Evolutionary conservation across 1,140 invertebrate species (phyloP), one percentile per base, ranked within the genome.

Genomic region (Vanessa tameamea): DNA sequence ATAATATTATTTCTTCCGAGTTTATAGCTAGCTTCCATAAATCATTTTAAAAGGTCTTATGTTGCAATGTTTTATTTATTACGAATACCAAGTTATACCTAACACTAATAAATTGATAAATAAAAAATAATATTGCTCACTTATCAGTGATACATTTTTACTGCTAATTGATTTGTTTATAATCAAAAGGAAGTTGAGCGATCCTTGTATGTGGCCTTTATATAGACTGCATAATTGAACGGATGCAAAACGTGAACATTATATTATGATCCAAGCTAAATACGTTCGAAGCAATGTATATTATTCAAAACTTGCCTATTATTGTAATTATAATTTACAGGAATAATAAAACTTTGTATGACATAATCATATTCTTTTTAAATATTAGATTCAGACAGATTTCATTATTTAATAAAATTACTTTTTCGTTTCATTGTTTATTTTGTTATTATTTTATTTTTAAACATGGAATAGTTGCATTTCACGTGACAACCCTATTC

Each of bases 171-270:
- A 53, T 16, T 16, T 16, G 51, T 53, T 43, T 43, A 9, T 43
- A 16, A 16, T 15, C 23, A 53, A 66, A 43, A 67, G 65, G 65
- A 67, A 67, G 65, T 67, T 9, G 50, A 67, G 9, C 16, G 26
- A 37, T 67, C 65, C 65, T 67, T 67, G 65, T 53, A 9, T 13
- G 53, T 55, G 23, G 16, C 50, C 65, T 67, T 23, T 67, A 55
- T 53, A 55, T 55, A 67, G 65, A 67, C 26, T 57, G 53, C 20
- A 57, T 57, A 57, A 57, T 57, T 7, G 23, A 57, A 14, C 20
- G 53, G 20, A 57, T 8, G 53, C 53, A 57, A 20, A 57, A 57
- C 20, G 53, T 57, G 9, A 11, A 43, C 37, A 43, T 43, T 43
- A 20, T 20, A 20, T 26, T 57, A 57, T 57, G 20, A 23, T 57